Base-by-base conservation (phyloP, 2,113 vertebrate genomes). In the Lepisosteus osseus region DNA sequence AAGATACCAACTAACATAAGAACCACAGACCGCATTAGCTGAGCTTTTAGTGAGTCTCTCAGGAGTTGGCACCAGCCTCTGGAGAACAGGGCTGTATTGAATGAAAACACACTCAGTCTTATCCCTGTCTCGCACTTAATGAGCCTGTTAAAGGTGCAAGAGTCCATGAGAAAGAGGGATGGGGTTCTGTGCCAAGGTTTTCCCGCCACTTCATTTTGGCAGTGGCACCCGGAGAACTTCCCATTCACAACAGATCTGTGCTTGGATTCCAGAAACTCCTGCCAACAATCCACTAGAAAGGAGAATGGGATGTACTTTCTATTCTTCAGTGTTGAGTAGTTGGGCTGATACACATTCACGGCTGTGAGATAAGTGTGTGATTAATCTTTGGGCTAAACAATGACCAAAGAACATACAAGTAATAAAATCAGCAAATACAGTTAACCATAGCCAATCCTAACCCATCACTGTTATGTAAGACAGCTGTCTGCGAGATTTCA, bases 401-500 rank as follows among this genome's bases (percentile, higher is more conserved):
- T n/a, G 9, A 63, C 29, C 29, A 29, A 29, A 29, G 29, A 29
- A 29, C 29, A 29, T 29, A 29, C 29, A 29, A 29, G 29, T 29
- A 29, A 29, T 29, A 29, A 29, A 29, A 29, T 29, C 29, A 29
- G 29, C 29, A 29, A 29, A 29, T 29, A 29, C 29, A 29, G 29
- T 29, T 29, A 29, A 29, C 29, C 29, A 29, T 29, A 29, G 6
- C 59, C 59, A 9, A 11, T n/a, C 6, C 13, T 15, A 61, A 40
- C 42, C 7, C 5, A 11, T 12, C 6, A 5, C 40, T 43, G 7
- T 65, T 44, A 13, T 14, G 63, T 3, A 13, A 12, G 40, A 11
- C 44, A 12, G 44, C 44, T 72, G 54, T 78, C 70, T 72, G 61
- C 74, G 69, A 64, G 77, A 67, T 70, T 76, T 57, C 54, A 70